These are phyloP conservation scores for Hylaeus anthracinus DNA, from an alignment of 1,140 invertebrate genomes.

Conservation along the genomic window DNA sequence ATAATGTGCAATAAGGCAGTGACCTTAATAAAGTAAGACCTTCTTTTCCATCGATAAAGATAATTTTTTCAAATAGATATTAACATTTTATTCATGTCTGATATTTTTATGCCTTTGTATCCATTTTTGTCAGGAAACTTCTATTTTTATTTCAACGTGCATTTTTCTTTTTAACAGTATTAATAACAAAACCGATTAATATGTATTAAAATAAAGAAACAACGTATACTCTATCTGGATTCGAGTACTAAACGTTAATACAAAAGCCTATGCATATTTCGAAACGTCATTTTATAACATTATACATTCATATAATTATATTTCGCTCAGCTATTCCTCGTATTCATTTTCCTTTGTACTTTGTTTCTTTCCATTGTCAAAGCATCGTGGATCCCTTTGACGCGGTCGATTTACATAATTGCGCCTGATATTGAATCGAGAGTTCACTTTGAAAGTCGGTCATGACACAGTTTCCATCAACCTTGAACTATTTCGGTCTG, in stretches of 20 bases:
- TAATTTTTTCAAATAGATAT: background rate
- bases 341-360: background rate
- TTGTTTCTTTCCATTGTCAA: slow-evolving; percentile 1
- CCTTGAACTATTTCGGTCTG: slow-evolving; percentile 45
- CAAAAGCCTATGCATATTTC: background rate
- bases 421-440: slow-evolving; percentile 24
- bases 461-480: slow-evolving; percentile 22
- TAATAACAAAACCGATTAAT: too few relatives aligned
- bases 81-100: background rate
- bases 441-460: slow-evolving; percentile 40
- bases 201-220: too few relatives aligned
- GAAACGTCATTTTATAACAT: background rate
- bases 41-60: too few relatives aligned
- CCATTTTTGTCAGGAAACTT: too few relatives aligned
- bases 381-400: slow-evolving; percentile 15
- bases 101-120: background rate
- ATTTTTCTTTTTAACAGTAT: too few relatives aligned
- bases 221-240: too few relatives aligned
- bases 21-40: background rate
- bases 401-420: slow-evolving; percentile 19
- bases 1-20: background rate
- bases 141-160: too few relatives aligned
- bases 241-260: too few relatives aligned
- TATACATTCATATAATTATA: background rate
- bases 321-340: too few relatives aligned